Evolutionary conservation across 2,113 vertebrate genomes (phyloP).

Genomic region (Takifugu bimaculatus): DNA sequence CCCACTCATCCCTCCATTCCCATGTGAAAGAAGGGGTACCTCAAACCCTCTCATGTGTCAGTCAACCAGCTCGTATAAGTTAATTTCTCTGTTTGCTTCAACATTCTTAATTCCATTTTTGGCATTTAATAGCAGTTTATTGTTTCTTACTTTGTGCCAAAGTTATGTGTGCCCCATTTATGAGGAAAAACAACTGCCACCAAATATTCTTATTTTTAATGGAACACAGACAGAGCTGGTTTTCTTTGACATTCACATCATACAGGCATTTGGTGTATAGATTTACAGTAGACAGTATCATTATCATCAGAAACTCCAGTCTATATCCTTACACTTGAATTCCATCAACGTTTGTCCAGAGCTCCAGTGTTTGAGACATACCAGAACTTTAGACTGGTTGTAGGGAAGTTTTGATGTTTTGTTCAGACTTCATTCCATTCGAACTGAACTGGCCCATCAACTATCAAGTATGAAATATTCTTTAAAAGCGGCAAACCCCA

Average conservation of each 20-base stretch:
- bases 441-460: no score
- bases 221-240: not conserved
- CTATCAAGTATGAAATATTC: no score
- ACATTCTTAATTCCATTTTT: not conserved
- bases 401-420: no score
- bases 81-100: not conserved
- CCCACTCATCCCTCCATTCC: conserved; percentile 50
- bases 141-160: not conserved
- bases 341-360: no score
- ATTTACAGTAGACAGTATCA: no score
- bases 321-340: no score
- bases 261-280: no score
- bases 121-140: not conserved
- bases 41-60: conserved; percentile 33
- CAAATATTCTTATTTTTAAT: not conserved
- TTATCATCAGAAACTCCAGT: no score
- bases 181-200: not conserved
- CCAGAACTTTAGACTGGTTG: no score
- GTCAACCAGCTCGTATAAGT: conserved; percentile 17
- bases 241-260: not conserved
- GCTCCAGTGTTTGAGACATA: no score
- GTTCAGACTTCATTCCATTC: no score
- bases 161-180: not conserved
- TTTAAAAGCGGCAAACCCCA: not conserved
- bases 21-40: conserved; percentile 50